Evolutionary conservation across 2,888 invertebrate genomes (phyloP).

Genomic region (Geophilus truncorum): DNA sequence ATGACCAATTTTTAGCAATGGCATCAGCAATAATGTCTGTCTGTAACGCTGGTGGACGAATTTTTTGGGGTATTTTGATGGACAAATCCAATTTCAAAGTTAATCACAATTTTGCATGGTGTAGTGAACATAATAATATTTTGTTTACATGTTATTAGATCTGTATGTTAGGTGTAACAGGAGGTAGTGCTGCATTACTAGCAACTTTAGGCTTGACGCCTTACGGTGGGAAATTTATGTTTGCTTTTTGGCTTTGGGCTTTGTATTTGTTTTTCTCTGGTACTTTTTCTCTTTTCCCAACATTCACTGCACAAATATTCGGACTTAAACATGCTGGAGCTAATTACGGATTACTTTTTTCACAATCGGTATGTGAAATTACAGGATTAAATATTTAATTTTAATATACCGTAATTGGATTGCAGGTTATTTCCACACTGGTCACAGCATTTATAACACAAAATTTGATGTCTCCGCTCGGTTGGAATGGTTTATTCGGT

Average conservation of each 20-base stretch:
- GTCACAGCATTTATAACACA: background rate
- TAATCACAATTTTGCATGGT: background rate
- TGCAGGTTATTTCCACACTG: background rate
- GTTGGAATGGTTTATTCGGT: background rate
- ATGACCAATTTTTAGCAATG: background rate
- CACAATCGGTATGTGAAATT: slow-evolving; percentile 41
- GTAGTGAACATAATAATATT: background rate
- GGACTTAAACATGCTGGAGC: slow-evolving; percentile 45
- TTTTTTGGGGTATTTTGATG: background rate
- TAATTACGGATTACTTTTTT: slow-evolving; percentile 46
- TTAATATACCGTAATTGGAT: background rate
- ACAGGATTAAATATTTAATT: no score
- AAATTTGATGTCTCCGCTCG: background rate
- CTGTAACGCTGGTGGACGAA: background rate
- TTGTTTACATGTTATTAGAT: slow-evolving; percentile 36
- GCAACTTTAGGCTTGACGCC: slow-evolving; percentile 42
- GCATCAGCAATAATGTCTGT: background rate
- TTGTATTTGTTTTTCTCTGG: slow-evolving; percentile 46
- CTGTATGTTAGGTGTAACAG: slow-evolving; percentile 40
- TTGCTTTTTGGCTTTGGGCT: slow-evolving; percentile 45
- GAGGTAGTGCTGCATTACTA: slow-evolving; percentile 38
- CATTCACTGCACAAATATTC: slow-evolving; percentile 46
- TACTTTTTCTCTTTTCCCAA: slow-evolving; percentile 47
- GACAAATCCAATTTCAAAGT: slow-evolving; percentile 45
- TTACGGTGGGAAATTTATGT: slow-evolving; percentile 43